phyloP scores from a whole-genome alignment of 2,888 invertebrate species.

The Polymixis flavicincta region DNA sequence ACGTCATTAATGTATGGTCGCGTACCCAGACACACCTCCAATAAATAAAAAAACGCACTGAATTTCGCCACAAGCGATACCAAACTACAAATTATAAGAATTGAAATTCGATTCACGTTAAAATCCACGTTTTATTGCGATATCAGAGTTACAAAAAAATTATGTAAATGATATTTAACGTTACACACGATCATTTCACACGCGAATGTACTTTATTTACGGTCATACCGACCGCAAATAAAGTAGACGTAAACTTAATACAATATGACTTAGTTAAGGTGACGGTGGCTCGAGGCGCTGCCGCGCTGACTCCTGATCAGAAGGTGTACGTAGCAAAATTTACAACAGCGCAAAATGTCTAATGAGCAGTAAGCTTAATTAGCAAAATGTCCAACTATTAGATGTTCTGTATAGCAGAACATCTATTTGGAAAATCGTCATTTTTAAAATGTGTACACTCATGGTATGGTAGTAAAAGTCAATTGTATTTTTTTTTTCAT shows the following conservation, averaged over 20 bases:
- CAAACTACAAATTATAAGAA: conserved; percentile 57
- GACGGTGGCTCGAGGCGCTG: no score
- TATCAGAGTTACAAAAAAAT: conserved; percentile 40
- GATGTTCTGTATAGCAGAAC: no score
- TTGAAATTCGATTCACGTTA: conserved; percentile 51
- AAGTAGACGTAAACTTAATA: neutral
- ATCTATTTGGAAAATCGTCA: no score
- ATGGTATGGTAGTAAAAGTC: neutral
- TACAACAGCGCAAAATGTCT: no score
- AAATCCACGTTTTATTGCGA: conserved; percentile 49
- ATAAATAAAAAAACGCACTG: conserved; percentile 52
- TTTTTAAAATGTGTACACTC: neutral
- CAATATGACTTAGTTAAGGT: neutral
- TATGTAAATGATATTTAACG: conserved; percentile 43
- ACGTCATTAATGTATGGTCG: conserved; percentile 34
- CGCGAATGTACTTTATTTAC: conserved; percentile 31
- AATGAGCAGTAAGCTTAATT: no score
- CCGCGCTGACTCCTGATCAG: no score
- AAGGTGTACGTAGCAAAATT: no score
- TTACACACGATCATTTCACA: conserved; percentile 33
- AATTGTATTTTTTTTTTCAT: neutral
- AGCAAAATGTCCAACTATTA: no score
- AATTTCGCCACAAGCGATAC: conserved; percentile 49
- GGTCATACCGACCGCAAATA: neutral
- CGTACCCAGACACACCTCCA: conserved; percentile 16